Evolutionary conservation across 2,113 vertebrate genomes (phyloP).

Genomic region (Nicator chloris): DNA sequence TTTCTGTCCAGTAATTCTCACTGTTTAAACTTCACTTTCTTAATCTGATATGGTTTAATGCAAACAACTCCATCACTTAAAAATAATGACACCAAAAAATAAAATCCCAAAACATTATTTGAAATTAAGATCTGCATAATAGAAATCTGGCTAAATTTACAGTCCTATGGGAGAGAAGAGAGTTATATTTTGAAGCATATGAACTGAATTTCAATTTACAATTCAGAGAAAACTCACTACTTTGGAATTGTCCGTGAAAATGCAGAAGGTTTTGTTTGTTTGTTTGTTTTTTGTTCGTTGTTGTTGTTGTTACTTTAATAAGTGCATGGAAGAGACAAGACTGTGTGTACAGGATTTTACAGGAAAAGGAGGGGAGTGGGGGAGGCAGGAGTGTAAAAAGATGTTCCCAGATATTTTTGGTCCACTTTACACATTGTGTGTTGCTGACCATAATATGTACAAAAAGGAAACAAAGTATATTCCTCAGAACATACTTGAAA

Average conservation of each 20-base stretch:
- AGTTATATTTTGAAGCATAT: neutral
- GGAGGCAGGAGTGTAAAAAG: rapidly evolving
- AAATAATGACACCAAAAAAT: neutral
- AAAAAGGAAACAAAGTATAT: neutral
- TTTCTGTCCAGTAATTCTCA: neutral
- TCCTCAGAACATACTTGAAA: neutral
- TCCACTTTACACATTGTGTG: neutral
- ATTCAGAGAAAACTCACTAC: neutral
- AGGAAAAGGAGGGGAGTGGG: rapidly evolving
- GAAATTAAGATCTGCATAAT: neutral
- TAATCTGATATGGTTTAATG: neutral
- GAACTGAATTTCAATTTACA: neutral
- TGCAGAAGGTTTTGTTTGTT: neutral
- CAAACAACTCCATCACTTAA: neutral
- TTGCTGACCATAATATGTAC: neutral
- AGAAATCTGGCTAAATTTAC: neutral
- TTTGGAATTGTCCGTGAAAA: neutral
- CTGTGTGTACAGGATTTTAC: neutral
- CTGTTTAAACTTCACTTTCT: neutral
- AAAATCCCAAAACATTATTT: neutral
- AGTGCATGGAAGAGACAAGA: neutral
- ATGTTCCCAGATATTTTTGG: neutral
- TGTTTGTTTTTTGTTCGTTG: neutral
- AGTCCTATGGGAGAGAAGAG: neutral
- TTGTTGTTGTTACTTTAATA: neutral